Evolutionary conservation across 2,113 vertebrate species (phyloP).

Genomic region (Acrocephalus kingi): DNA sequence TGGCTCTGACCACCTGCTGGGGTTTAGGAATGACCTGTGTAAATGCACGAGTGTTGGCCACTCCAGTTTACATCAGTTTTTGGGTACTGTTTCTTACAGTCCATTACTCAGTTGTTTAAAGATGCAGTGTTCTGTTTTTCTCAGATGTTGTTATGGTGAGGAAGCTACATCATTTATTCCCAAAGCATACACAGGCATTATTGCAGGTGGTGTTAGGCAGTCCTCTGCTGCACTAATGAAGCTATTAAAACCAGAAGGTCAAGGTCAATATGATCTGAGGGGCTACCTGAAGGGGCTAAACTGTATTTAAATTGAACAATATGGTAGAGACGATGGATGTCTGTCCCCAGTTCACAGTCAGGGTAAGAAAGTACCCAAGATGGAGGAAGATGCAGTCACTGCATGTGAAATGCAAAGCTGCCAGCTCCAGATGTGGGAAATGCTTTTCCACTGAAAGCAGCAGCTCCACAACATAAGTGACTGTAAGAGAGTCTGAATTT

Average conservation of each 20-base stretch:
- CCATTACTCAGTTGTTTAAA: background rate
- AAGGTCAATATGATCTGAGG: background rate
- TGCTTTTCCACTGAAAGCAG: background rate
- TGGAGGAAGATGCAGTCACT: background rate
- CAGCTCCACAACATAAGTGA: background rate
- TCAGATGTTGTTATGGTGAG: background rate
- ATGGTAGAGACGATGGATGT: background rate
- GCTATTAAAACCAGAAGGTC: background rate
- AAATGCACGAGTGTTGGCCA: background rate
- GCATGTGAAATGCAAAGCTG: background rate
- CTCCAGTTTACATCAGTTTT: background rate
- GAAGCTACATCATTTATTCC: background rate
- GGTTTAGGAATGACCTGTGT: background rate
- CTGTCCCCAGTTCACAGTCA: background rate
- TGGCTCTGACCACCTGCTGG: background rate
- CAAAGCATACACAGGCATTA: background rate
- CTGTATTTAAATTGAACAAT: background rate
- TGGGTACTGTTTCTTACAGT: background rate
- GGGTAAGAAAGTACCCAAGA: background rate
- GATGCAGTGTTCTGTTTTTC: background rate
- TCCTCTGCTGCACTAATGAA: background rate
- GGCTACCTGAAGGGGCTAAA: background rate
- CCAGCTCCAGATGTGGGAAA: background rate
- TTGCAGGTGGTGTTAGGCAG: background rate
- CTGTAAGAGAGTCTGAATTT: background rate